Evolutionary conservation across 64 coral and sea anemone genomes (phyloP).

Genomic region (Montipora efflorescens): DNA sequence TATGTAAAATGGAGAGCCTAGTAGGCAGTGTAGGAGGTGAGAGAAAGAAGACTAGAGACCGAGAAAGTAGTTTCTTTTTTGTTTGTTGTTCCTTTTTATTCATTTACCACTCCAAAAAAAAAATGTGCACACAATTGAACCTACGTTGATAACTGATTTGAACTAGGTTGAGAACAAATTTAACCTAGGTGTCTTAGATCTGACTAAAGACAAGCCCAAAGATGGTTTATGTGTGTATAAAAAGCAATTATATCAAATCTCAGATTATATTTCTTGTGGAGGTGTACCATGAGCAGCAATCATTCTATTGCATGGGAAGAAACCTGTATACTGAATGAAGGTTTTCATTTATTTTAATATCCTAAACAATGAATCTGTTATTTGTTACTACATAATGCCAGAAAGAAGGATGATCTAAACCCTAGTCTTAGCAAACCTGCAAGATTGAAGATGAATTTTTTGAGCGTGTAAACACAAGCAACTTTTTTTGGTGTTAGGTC

Average conservation of each 20-base stretch:
- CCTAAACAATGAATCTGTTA: constrained; percentile 12
- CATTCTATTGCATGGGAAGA: background rate
- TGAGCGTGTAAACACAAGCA: constrained; percentile 12
- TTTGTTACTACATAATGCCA: background rate
- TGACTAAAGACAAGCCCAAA: background rate
- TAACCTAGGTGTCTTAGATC: background rate
- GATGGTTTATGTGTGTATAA: background rate
- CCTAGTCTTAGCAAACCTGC: background rate
- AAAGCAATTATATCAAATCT: background rate
- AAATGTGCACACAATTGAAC: too few species aligned
- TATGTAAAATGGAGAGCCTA: too few species aligned
- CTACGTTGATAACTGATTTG: too few species aligned
- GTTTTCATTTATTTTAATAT: constrained; percentile 7
- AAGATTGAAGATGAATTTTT: constrained; percentile 26
- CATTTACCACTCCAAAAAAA: too few species aligned
- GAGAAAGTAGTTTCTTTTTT: too few species aligned
- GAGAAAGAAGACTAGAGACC: too few species aligned
- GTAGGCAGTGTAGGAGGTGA: too few species aligned
- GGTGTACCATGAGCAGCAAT: background rate
- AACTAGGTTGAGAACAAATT: too few species aligned
- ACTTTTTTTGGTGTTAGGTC: constrained; percentile 9
- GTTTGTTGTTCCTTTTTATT: too few species aligned
- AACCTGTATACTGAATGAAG: background rate
- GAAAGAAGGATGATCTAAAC: background rate
- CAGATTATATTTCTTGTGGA: background rate